A percentile compares a stretch with the other conserved stretches of the same genome.
These are phyloP conservation scores for Lottia scabra DNA, from an alignment of 2,888 invertebrate species.

Conservation along the genomic window DNA sequence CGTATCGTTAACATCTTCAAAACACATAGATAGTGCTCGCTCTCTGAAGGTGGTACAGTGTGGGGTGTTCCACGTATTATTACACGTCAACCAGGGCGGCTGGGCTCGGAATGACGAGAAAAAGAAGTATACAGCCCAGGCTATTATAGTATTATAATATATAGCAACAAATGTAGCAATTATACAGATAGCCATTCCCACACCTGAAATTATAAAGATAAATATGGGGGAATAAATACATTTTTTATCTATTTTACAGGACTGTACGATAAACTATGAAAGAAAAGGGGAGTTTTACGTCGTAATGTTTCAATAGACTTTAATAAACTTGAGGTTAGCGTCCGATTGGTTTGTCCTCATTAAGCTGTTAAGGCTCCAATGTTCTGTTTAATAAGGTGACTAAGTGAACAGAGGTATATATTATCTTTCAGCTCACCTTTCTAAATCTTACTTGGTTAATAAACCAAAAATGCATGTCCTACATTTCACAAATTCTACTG, in stretches of 20 bases:
- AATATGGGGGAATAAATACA: too few species aligned
- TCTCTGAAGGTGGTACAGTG: slow-evolving; percentile 73
- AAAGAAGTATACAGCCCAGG: slow-evolving; percentile 80
- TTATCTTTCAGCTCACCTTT: too few species aligned
- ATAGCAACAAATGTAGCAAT: slow-evolving; percentile 81
- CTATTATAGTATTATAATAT: slow-evolving; percentile 98
- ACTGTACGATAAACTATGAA: not conserved
- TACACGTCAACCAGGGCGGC: slow-evolving; percentile 69
- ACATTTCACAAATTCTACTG: too few species aligned
- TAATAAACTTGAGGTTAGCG: too few species aligned
- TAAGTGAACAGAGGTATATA: too few species aligned
- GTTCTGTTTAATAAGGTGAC: too few species aligned
- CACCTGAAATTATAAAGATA: slow-evolving; percentile 75
- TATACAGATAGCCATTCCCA: slow-evolving; percentile 93
- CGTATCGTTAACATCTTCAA: not conserved
- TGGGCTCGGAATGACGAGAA: slow-evolving; percentile 63
- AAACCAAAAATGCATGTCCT: too few species aligned
- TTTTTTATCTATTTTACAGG: too few species aligned
- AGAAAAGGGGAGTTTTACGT: not conserved
- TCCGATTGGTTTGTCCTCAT: too few species aligned
- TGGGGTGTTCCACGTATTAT: slow-evolving; percentile 67
- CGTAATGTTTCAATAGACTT: too few species aligned
- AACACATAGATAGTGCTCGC: slow-evolving; percentile 2
- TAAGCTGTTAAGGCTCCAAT: too few species aligned
- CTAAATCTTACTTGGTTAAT: too few species aligned